Evolutionary conservation across 2,797 vertebrate genomes (phyloP).

Genomic region (Coracias cyanogaster): DNA sequence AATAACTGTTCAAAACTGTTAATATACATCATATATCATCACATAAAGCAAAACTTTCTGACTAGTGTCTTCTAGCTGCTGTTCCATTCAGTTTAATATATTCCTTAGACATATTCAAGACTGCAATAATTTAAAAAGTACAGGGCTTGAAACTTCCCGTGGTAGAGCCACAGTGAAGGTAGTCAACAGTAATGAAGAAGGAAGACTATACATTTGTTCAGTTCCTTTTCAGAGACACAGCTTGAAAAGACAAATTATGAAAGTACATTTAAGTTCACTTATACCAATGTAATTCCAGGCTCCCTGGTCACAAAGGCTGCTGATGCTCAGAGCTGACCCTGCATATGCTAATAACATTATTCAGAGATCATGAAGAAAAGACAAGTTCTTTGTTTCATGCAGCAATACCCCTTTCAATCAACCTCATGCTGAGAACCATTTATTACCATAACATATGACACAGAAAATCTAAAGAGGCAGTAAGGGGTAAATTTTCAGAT

Average conservation of each 20-base stretch:
- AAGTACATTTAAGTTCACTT: not conserved
- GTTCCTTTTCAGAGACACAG: not conserved
- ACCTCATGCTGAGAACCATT: conserved; percentile 49
- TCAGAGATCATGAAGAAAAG: conserved; percentile 15
- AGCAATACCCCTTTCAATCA: conserved; percentile 58
- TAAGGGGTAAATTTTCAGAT: conserved; percentile 66
- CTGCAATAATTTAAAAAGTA: not conserved
- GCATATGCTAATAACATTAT: conserved; percentile 36
- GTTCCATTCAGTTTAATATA: not conserved
- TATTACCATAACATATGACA: conserved; percentile 59
- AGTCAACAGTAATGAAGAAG: not conserved
- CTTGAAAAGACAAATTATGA: not conserved
- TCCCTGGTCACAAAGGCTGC: conserved; percentile 5
- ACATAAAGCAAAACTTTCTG: not conserved
- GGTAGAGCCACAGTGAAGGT: not conserved
- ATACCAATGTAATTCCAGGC: not conserved
- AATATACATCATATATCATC: not conserved
- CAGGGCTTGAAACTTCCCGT: not conserved
- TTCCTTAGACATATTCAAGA: not conserved
- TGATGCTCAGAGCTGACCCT: conserved; percentile 17
- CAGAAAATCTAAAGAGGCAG: conserved; percentile 36
- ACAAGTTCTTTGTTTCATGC: conserved; percentile 34
- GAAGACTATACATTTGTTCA: not conserved
- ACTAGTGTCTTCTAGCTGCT: not conserved
- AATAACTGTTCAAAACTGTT: not conserved